Percentiles rank a stretch among this genome's conserved stretches.
Conservation (phyloP, 2,797 vertebrate genomes). For the Lutjanus argentimaculatus region DNA sequence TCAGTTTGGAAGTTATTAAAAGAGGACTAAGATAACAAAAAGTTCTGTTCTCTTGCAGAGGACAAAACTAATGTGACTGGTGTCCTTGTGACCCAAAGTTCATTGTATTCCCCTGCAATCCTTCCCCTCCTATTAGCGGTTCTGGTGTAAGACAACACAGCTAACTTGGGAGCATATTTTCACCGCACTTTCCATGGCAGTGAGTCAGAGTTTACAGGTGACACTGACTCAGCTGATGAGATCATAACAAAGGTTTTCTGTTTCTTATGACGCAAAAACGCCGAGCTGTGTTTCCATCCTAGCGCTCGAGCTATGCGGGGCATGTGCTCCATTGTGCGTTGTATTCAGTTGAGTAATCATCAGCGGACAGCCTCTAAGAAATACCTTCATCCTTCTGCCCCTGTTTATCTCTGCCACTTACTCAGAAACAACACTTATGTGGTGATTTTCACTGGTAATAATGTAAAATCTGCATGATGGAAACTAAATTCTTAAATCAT, state of each 20-base stretch:
- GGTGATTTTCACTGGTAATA: neutral
- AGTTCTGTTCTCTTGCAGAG: neutral
- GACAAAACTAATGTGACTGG: neutral
- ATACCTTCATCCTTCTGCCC: constrained; percentile 1
- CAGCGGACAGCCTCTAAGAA: constrained; percentile 23
- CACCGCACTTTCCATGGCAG: constrained; percentile 22
- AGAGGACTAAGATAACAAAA: neutral
- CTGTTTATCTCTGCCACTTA: neutral
- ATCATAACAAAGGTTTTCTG: constrained; percentile 42
- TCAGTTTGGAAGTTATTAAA: neutral
- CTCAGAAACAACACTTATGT: constrained; percentile 1
- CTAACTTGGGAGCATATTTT: neutral
- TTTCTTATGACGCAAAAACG: constrained; percentile 46
- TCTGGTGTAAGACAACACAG: constrained; percentile 1
- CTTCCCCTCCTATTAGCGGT: neutral
- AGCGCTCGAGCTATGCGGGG: constrained; percentile 5
- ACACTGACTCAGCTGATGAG: constrained; percentile 51
- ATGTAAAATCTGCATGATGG: neutral
- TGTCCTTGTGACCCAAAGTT: constrained; percentile 8
- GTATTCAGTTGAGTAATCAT: constrained; percentile 18
- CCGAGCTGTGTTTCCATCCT: neutral
- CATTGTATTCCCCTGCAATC: neutral
- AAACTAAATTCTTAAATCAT: neutral
- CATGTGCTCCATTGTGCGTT: neutral
- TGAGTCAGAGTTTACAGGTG: constrained; percentile 32